These are phyloP conservation scores for Bombus cullumanus DNA, from an alignment of 1,140 invertebrate genomes.

Conservation along the genomic window DNA sequence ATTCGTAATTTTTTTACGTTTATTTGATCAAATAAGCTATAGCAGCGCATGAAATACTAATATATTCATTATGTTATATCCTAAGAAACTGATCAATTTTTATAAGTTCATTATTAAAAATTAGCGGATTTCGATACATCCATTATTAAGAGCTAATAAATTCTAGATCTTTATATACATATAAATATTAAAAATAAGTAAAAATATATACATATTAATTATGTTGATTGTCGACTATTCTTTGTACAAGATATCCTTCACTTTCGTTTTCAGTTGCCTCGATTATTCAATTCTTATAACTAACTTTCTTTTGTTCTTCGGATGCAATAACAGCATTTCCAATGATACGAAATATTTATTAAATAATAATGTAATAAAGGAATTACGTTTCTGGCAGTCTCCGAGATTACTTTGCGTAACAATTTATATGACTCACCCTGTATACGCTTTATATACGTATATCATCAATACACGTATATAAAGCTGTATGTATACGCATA, in stretches of 20 bases:
- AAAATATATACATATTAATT: too few species aligned
- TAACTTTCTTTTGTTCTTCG: neutral
- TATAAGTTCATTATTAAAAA: too few species aligned
- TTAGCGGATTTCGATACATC: neutral
- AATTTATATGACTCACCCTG: conserved; percentile 34
- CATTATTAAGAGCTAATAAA: neutral
- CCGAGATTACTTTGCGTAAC: conserved; percentile 19
- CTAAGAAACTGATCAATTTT: too few species aligned
- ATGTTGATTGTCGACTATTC: too few species aligned
- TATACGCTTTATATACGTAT: conserved; percentile 36
- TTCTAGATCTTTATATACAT: too few species aligned
- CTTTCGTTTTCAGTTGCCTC: neutral
- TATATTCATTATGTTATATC: neutral
- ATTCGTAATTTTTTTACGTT: neutral
- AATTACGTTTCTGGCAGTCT: neutral
- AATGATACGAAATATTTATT: neutral
- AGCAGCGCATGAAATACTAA: neutral
- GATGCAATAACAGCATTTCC: neutral
- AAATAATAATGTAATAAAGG: neutral
- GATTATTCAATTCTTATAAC: neutral
- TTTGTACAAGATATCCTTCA: neutral
- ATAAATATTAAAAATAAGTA: too few species aligned
- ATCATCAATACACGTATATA: conserved; percentile 9
- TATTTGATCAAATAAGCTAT: neutral
- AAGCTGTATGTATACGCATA: conserved; percentile 44